Base-by-base conservation (phyloP, 2,797 vertebrate genomes). In the Chelidonichthys spinosus region DNA sequence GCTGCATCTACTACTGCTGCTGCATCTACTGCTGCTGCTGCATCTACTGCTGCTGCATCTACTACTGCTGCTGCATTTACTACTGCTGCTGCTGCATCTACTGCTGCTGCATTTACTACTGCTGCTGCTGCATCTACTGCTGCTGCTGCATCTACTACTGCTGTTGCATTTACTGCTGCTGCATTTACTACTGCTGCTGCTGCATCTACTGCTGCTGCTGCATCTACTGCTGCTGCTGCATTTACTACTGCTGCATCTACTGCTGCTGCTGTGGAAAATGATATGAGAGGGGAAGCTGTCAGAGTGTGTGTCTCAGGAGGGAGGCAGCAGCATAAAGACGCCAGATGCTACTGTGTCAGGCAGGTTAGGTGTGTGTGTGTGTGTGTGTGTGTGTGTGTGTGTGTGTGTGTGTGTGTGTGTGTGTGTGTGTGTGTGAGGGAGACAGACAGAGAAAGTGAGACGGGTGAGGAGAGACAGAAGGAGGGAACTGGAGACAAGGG, bases 261-360 rank as follows among this genome's bases (percentile, higher is more conserved):
- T 25, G 7, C 60, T 68, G 69, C 68, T 69, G 79, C 76, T 68
- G 66, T 17, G 69, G 76, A 72, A 72, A 82, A 72, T 77, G 72
- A 83, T 68, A 61, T 25, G 71, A 76, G 79, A 55, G 66, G n/a
- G 64, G 68, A 37, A 55, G 77, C 58, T 79, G 78, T 81, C 47
- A 56, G 49, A 4, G 42, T 46, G 58, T 46, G 58, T 50, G 66
- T 58, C 80, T 84, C 82, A 81, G 74, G 85, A 84, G 89, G 76
- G 82, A 82, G 60, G 82, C 81, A 70, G 72, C 76, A 78, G 76
- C 79, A 85, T 84, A 82, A 88, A 86, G 83, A 89, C 17, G 61
- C 87, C 88, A 91, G 88, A 86, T 91, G 90, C 83, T 89, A 75
- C 79, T 58, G 83, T 82, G 85, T 84, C 83, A 83, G 77, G 46